These are phyloP conservation scores for Capreolus pygargus DNA, from an alignment of 2,113 vertebrate species.

Conservation along the genomic window DNA sequence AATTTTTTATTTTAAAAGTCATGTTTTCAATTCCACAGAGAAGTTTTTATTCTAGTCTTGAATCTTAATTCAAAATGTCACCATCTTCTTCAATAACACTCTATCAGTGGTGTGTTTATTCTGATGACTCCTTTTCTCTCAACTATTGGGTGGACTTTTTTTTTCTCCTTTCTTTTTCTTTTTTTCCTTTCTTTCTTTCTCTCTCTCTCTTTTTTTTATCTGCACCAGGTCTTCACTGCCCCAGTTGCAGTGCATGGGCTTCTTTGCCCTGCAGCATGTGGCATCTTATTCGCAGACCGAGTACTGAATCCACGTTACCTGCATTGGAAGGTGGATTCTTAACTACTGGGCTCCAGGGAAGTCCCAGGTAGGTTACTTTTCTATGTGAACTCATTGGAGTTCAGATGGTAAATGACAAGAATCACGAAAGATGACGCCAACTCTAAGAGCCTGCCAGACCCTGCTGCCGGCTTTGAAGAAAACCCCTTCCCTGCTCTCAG, in stretches of 20 bases:
- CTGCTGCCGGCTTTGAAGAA: not conserved
- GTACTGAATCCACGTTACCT: not conserved
- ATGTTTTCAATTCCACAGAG: slow-evolving; percentile 1
- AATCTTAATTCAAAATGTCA: not conserved
- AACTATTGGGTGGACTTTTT: not conserved
- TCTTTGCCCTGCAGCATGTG: not conserved
- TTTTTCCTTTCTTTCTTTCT: not conserved
- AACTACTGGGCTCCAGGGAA: not conserved
- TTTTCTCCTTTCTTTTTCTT: not conserved
- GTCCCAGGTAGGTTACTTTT: not conserved
- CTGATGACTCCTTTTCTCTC: not conserved
- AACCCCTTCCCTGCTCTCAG: not conserved
- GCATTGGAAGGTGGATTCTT: not conserved
- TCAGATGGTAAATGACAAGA: not conserved
- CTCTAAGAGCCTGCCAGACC: not conserved
- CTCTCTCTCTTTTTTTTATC: not conserved
- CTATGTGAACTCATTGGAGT: not conserved
- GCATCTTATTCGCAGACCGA: not conserved
- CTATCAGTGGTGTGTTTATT: not conserved
- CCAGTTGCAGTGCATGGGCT: not conserved
- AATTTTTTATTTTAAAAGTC: not conserved
- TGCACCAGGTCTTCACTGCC: not conserved
- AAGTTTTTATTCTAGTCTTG: not conserved
- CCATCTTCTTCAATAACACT: not conserved
- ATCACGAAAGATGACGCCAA: not conserved